Conservation (phyloP, 1,140 invertebrate genomes). For the Pantala flavescens region DNA sequence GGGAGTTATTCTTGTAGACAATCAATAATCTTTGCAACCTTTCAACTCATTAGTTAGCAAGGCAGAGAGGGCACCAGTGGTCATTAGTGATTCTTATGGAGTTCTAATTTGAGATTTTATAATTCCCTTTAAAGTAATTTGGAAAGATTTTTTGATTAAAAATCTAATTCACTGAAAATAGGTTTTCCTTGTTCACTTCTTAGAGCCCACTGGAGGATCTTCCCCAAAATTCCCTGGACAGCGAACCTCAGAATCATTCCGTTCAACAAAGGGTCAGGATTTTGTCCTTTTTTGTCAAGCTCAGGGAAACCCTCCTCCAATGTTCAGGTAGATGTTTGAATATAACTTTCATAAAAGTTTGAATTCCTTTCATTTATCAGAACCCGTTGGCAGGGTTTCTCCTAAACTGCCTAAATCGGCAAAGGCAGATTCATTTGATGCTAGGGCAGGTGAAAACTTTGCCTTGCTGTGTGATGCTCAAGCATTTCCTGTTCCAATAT, state of each 20-base stretch:
- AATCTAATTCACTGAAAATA: background rate
- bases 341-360: too few relatives aligned
- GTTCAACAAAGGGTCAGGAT: constrained; percentile 17
- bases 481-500: constrained; percentile 40
- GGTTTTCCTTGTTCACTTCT: constrained; percentile 13
- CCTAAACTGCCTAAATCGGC: background rate
- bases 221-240: constrained; percentile 37
- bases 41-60: too few relatives aligned
- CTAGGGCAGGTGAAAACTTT: background rate
- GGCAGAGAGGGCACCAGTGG: too few relatives aligned
- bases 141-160: too few relatives aligned
- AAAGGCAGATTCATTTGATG: background rate
- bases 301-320: constrained; percentile 58
- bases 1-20: too few relatives aligned
- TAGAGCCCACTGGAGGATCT: constrained; percentile 45
- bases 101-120: too few relatives aligned
- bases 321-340: constrained; percentile 40
- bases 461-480: constrained; percentile 46
- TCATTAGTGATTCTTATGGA: too few relatives aligned
- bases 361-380: background rate
- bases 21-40: too few relatives aligned
- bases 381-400: background rate
- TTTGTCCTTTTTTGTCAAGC: constrained; percentile 49
- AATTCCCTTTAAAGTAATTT: too few relatives aligned
- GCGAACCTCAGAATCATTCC: constrained; percentile 31